Base-by-base conservation (phyloP, 2,888 invertebrate species). In the Prosopocoilus inquinatus region DNA sequence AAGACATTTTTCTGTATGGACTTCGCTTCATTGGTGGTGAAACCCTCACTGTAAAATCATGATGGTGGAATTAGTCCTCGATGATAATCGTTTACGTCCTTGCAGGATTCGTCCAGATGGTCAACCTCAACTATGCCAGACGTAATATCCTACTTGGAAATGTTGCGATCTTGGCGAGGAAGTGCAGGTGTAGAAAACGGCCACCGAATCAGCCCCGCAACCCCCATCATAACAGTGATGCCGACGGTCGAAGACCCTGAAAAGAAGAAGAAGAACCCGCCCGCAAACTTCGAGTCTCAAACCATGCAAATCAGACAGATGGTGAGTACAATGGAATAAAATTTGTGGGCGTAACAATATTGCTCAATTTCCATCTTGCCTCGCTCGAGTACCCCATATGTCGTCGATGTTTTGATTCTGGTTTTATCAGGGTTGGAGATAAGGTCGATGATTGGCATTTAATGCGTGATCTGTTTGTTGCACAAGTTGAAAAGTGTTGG, bases 201-300 rank as follows among this genome's bases (percentile, higher is more conserved):
- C 2, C 35, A 33, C 9, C 55, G 59, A 33, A 47, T 61, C 11
- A 55, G 57, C 53, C 66, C 65, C 13, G 57, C 73, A 20, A 76
- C 75, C n/a, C 76, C 76, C 1, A 70, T 76, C 12, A 74, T 75
- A 43, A 72, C 71, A 47, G 70, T 76, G 9, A 61, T 74, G 33
- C 72, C 75, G 11, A 65, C 64, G 1, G 65, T 72, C 4, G 70
- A 70, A 47, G 67, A 69, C 16, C 70, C 72, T 15, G 48, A 53
- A 9, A 56, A 59, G 28, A 53, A 57, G 11, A 33, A 41, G 16
- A 16, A 16, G 16, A n/a, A 28, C 20, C 20, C 7, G 28, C 11
- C 46, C 12, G 15, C 50, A 8, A 15, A 8, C 20, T 16, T 16
- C 9, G 34, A 35, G 16, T 4, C 38, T 3, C 41, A 47, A 13